Percentiles rank a stretch among this genome's conserved stretches.
Conservation (phyloP, 2,888 invertebrate species). For the Amblyjoppa fuscipennis region DNA sequence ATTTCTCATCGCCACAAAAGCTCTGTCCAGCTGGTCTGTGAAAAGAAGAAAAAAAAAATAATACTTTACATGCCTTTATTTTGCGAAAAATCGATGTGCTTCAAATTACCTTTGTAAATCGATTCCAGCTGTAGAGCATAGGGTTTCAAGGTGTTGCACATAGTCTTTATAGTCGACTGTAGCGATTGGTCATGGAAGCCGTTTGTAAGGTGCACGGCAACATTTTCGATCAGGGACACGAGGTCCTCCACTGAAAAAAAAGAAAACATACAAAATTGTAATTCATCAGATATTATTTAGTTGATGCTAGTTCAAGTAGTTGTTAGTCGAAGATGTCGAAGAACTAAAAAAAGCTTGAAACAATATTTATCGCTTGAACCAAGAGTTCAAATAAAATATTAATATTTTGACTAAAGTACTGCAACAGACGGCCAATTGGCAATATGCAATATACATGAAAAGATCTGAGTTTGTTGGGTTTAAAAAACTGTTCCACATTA, state of each 20-base stretch:
- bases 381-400: slow-evolving; percentile 2
- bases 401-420: background rate
- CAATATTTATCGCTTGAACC: background rate
- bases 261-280: slow-evolving; percentile 39
- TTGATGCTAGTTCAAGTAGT: too few relatives aligned
- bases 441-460: too few relatives aligned
- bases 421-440: too few relatives aligned
- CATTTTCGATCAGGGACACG: slow-evolving; percentile 93
- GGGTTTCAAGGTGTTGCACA: slow-evolving; percentile 93
- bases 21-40: slow-evolving; percentile 91
- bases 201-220: slow-evolving; percentile 91
- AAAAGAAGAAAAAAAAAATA: slow-evolving; percentile 39
- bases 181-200: slow-evolving; percentile 90
- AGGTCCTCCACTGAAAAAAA: slow-evolving; percentile 88
- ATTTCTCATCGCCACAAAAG: slow-evolving; percentile 95
- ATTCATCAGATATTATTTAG: background rate
- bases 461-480: too few relatives aligned
- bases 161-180: slow-evolving; percentile 91
- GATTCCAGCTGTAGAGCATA: slow-evolving; percentile 92
- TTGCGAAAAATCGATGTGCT: background rate
- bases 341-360: background rate
- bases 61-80: slow-evolving; percentile 22
- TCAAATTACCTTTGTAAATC: slow-evolving; percentile 88
- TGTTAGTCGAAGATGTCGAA: too few relatives aligned
- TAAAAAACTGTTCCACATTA: too few relatives aligned